Evolutionary conservation across 2,888 invertebrate species (phyloP).

Genomic region (Homarus gammarus): DNA sequence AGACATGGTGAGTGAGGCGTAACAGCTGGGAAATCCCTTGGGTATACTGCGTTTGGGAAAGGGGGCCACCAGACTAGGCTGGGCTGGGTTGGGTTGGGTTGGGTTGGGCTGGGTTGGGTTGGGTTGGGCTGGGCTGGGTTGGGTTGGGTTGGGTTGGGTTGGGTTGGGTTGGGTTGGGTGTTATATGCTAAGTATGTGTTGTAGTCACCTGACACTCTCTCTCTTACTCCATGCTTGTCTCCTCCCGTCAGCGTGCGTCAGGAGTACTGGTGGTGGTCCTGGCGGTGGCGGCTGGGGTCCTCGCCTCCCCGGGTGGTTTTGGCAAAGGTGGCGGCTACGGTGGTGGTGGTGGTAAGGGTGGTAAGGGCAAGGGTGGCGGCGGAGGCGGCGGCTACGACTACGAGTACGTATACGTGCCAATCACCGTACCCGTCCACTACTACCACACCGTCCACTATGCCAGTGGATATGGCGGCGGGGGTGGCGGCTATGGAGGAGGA

Average conservation of each 20-base stretch:
- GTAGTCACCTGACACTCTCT: no score
- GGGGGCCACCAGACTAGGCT: no score
- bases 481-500: not conserved
- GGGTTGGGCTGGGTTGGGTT: no score
- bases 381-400: not conserved
- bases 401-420: not conserved
- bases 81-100: no score
- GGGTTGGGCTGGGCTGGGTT: no score
- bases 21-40: not conserved
- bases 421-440: constrained; percentile 4
- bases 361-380: not conserved
- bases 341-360: not conserved
- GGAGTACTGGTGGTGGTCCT: not conserved
- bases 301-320: not conserved
- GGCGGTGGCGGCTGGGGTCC: not conserved
- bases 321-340: not conserved
- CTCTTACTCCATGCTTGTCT: no score
- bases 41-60: no score
- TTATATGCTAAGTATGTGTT: no score
- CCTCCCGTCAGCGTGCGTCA: not conserved
- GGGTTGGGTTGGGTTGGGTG: no score
- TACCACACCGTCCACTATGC: not conserved
- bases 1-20: not conserved
- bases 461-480: not conserved
- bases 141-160: no score